These are phyloP conservation scores for Pseudachorutes palmiensis DNA, from an alignment of 1,140 invertebrate genomes.

Conservation along the genomic window DNA sequence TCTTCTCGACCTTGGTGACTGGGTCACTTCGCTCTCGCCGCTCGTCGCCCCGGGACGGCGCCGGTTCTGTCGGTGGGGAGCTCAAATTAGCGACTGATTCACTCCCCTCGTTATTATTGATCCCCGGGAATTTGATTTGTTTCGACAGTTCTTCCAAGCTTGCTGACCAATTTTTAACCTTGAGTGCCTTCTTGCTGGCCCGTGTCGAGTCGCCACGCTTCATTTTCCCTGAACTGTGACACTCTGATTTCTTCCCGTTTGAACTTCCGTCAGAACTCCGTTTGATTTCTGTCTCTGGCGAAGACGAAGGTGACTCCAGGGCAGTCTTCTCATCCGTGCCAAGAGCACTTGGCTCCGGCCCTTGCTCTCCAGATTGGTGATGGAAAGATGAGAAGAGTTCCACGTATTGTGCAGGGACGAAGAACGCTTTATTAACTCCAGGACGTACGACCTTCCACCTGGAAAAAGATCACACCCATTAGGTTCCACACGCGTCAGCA, in stretches of 20 bases:
- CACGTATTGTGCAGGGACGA: slow-evolving; percentile 36
- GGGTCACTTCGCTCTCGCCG: background rate
- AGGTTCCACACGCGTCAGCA: background rate
- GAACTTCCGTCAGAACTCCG: too few species aligned
- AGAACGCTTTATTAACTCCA: slow-evolving; percentile 24
- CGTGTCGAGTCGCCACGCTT: background rate
- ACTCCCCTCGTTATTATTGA: slow-evolving; percentile 24
- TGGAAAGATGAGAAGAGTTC: background rate
- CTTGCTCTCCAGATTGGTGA: too few species aligned
- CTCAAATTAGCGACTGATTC: slow-evolving; percentile 29
- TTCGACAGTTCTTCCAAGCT: slow-evolving; percentile 35
- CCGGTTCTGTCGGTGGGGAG: background rate
- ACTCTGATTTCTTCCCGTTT: too few species aligned
- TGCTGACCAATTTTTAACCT: slow-evolving; percentile 31
- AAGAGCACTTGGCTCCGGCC: background rate
- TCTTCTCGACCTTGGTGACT: slow-evolving; percentile 27
- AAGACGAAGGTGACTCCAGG: background rate
- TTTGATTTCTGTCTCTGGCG: background rate
- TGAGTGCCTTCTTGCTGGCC: slow-evolving; percentile 1
- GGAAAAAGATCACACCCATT: background rate
- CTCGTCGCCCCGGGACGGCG: too few species aligned
- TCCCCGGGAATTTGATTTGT: slow-evolving; percentile 35
- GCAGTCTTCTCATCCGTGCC: background rate
- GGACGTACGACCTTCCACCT: slow-evolving; percentile 25
- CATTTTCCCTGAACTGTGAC: background rate